Conservation (phyloP, 2,113 vertebrate species). For the Pungitius pungitius region DNA sequence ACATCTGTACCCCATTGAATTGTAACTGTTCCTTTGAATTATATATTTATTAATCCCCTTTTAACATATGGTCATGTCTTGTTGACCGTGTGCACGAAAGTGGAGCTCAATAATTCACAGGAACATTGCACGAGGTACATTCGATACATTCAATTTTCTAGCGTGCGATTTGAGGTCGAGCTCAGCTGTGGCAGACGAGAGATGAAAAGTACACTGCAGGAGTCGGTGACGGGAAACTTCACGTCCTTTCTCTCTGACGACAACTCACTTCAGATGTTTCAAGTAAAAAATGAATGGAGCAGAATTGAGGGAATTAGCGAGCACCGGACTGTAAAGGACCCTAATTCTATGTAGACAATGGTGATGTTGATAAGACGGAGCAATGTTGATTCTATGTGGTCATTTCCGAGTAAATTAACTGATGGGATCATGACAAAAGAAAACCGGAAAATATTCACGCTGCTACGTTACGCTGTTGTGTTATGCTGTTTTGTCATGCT, state of each 20-base stretch:
- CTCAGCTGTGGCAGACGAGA: slow-evolving; percentile 16
- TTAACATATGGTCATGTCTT: background rate
- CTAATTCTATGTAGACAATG: background rate
- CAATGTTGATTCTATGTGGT: background rate
- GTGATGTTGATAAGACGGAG: background rate
- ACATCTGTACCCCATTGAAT: background rate
- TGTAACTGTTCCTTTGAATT: background rate
- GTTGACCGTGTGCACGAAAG: background rate
- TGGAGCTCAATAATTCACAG: background rate
- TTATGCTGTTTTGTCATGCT: too few species aligned
- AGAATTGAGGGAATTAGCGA: background rate
- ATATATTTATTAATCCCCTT: background rate
- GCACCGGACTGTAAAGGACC: too few species aligned
- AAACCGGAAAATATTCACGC: background rate
- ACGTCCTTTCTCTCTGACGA: slow-evolving; percentile 25
- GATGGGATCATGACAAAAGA: background rate
- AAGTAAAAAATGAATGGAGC: background rate
- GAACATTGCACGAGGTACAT: background rate
- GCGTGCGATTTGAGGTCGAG: slow-evolving; percentile 17
- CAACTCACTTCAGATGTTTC: slow-evolving; percentile 28
- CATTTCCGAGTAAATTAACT: background rate
- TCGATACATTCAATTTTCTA: slow-evolving; percentile 12
- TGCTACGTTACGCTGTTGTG: too few species aligned
- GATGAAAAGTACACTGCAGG: slow-evolving; percentile 13
- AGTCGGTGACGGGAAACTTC: slow-evolving; percentile 16